These are phyloP conservation scores for Porites rus DNA, from an alignment of 92 coral and sea anemone species.

Conservation along the genomic window DNA sequence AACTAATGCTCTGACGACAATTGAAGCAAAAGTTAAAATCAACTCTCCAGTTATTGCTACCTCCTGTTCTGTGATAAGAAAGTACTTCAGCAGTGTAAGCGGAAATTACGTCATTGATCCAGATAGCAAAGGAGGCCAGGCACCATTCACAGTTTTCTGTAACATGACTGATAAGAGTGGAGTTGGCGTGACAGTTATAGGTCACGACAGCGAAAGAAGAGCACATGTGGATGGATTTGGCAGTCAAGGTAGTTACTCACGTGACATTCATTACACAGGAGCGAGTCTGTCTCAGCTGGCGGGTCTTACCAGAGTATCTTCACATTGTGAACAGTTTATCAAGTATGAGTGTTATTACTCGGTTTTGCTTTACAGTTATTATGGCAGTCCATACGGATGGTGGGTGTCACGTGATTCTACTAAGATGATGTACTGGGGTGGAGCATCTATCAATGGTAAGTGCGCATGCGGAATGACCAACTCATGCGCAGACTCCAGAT, in stretches of 20 bases:
- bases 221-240: slow-evolving; percentile 3
- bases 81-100: not conserved
- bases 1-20: slow-evolving; percentile 26
- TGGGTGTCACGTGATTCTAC: slow-evolving; percentile 1
- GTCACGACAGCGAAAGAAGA: not conserved
- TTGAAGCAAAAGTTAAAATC: slow-evolving; percentile 34
- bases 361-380: not conserved
- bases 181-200: not conserved
- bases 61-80: slow-evolving; percentile 27
- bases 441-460: not conserved
- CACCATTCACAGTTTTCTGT: slow-evolving; percentile 45
- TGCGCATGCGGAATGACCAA: slow-evolving; percentile 60
- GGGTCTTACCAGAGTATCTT: slow-evolving; percentile 40
- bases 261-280: slow-evolving; percentile 39
- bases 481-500: slow-evolving; percentile 31
- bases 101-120: slow-evolving; percentile 37
- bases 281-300: slow-evolving; percentile 51
- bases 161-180: slow-evolving; percentile 33
- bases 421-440: not conserved
- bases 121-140: not conserved
- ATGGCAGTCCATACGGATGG: not conserved
- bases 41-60: not conserved
- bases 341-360: slow-evolving; percentile 45
- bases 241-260: not conserved
- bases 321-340: slow-evolving; percentile 60